Percentiles rank a stretch among this genome's conserved stretches.
Evolutionary conservation across 2,888 invertebrate genomes (phyloP).

Genomic region (Cheilosia grossa): DNA sequence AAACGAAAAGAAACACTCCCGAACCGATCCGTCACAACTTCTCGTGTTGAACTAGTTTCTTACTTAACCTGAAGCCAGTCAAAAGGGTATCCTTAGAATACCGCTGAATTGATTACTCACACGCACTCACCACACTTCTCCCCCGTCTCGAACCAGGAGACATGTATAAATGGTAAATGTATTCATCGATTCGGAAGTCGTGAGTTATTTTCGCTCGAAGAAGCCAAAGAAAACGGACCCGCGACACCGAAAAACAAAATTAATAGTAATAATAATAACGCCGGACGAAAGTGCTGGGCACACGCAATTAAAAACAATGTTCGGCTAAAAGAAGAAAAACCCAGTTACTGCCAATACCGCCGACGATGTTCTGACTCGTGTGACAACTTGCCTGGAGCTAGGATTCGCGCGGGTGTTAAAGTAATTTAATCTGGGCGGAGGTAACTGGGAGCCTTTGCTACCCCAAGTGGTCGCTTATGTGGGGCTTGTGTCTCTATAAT

Average conservation of each 20-base stretch:
- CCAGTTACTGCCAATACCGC: constrained; percentile 11
- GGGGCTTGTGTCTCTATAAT: not conserved
- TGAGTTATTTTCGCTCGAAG: constrained; percentile 20
- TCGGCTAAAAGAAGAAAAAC: not conserved
- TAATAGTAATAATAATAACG: constrained; percentile 6
- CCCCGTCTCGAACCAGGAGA: constrained; percentile 32
- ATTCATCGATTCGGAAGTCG: constrained; percentile 62
- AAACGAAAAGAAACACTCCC: constrained; percentile 6
- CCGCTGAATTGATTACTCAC: constrained; percentile 45
- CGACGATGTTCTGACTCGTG: constrained; percentile 6
- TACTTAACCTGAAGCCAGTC: constrained; percentile 30
- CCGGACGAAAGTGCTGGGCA: constrained; percentile 35
- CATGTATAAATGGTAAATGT: constrained; percentile 24
- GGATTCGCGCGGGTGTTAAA: constrained; percentile 20
- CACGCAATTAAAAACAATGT: constrained; percentile 51
- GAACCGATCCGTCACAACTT: constrained; percentile 55
- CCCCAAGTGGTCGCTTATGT: constrained; percentile 13
- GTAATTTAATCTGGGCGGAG: constrained; percentile 15
- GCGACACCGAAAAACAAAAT: not conserved
- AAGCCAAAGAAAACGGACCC: constrained; percentile 24
- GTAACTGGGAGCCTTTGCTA: constrained; percentile 18
- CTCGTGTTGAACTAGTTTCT: constrained; percentile 60
- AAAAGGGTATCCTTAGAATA: constrained; percentile 46
- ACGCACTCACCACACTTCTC: constrained; percentile 25
- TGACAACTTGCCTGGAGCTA: not conserved